These are phyloP conservation scores for Siphamia tubifer DNA, from an alignment of 2,113 vertebrate genomes.

Conservation along the genomic window DNA sequence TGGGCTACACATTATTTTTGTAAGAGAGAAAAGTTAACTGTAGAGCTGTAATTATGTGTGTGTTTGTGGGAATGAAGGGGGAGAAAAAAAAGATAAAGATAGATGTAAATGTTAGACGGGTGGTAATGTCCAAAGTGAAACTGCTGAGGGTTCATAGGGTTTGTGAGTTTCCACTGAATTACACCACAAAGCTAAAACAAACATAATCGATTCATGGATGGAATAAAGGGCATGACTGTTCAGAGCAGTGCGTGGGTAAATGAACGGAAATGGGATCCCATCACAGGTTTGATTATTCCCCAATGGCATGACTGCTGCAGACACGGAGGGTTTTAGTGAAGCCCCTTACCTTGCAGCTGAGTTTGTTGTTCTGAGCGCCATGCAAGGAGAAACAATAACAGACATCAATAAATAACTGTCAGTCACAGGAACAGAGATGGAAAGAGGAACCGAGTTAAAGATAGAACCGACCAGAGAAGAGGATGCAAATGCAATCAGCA, in stretches of 20 bases:
- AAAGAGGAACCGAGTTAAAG: not conserved
- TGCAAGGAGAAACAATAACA: conserved; percentile 67
- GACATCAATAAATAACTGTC: conserved; percentile 51
- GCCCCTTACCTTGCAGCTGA: conserved; percentile 82
- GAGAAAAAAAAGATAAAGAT: conserved; percentile 12
- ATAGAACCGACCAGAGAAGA: not conserved
- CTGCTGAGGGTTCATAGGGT: not conserved
- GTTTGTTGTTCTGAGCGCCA: conserved; percentile 81
- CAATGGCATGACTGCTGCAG: conserved; percentile 10
- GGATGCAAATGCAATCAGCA: not conserved
- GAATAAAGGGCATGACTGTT: not conserved
- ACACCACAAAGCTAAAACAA: not conserved
- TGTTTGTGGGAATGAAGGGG: conserved; percentile 20
- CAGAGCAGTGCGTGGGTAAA: not conserved
- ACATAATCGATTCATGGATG: conserved; percentile 5
- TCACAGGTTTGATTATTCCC: conserved; percentile 13
- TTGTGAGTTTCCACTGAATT: not conserved
- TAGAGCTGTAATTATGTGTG: conserved; percentile 16
- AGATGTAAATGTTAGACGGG: not conserved
- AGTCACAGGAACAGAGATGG: conserved; percentile 30
- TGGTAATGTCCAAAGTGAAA: not conserved
- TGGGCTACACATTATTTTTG: not conserved
- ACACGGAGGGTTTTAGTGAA: conserved; percentile 16
- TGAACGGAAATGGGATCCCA: not conserved
- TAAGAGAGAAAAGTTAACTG: not conserved